Percentiles rank a stretch among this genome's conserved stretches.
phyloP scores from a whole-genome alignment of 2,797 vertebrate genomes.

The Halcyon leucocephala region DNA sequence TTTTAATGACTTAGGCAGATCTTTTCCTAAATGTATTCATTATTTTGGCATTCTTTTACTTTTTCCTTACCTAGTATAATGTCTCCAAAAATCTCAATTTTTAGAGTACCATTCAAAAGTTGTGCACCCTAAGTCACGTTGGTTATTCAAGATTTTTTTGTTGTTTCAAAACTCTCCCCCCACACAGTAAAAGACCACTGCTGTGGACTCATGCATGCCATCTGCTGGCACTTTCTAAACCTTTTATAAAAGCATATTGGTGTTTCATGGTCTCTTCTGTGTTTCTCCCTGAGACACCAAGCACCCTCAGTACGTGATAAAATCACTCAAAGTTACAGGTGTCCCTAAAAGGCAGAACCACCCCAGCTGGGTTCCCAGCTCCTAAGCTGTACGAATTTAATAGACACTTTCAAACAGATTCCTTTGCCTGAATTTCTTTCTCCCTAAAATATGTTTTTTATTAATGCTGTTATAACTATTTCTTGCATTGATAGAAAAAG shows the following conservation, averaged over 20 bases:
- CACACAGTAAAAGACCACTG: accelerated
- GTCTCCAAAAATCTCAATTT: neutral
- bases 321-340: neutral
- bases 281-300: neutral
- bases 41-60: neutral
- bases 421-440: neutral
- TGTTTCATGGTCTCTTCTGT: accelerated
- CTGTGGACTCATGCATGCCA: neutral
- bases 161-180: neutral
- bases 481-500: neutral
- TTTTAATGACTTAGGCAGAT: conserved; percentile 23
- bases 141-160: neutral
- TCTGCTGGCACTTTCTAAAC: neutral
- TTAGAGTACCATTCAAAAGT: neutral
- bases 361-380: accelerated
- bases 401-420: neutral
- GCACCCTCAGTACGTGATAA: neutral
- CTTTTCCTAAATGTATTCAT: neutral
- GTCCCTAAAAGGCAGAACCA: neutral
- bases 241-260: neutral
- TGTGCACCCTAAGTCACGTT: neutral
- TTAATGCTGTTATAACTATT: neutral
- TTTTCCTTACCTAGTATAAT: neutral
- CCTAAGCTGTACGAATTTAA: neutral
- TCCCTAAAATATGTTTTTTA: neutral